phyloP scores from a whole-genome alignment of 2,888 invertebrate species.

The Dioctria linearis region DNA sequence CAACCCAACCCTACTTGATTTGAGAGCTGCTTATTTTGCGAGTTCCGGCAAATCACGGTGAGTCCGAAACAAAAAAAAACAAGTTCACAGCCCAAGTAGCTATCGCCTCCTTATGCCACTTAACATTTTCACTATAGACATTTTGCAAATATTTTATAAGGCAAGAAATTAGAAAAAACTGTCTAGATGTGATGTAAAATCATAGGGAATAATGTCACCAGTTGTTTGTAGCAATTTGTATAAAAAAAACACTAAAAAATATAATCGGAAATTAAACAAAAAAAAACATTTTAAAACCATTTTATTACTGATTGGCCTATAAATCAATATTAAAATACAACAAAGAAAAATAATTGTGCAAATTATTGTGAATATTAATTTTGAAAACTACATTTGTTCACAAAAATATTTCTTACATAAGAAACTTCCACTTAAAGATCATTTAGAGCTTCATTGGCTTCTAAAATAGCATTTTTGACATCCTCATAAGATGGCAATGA shows the following conservation, averaged over 20 bases:
- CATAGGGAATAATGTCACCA: no score
- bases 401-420: neutral
- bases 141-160: no score
- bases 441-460: constrained; percentile 63
- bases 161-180: no score
- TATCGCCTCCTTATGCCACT: no score
- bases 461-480: constrained; percentile 65
- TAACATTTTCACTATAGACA: no score
- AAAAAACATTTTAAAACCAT: neutral
- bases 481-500: constrained; percentile 68
- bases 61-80: no score
- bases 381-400: neutral
- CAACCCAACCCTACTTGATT: no score
- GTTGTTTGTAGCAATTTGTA: no score
- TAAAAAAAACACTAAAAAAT: neutral
- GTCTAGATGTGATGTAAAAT: no score
- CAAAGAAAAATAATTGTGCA: constrained; percentile 15
- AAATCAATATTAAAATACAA: neutral
- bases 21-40: no score
- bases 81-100: no score
- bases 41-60: no score
- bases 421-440: neutral
- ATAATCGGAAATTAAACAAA: neutral
- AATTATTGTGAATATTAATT: neutral
- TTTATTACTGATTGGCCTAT: neutral